Evolutionary conservation across 2,797 vertebrate genomes (phyloP), one percentile per base, ranked within the genome.

Genomic region (Hydrophis major): DNA sequence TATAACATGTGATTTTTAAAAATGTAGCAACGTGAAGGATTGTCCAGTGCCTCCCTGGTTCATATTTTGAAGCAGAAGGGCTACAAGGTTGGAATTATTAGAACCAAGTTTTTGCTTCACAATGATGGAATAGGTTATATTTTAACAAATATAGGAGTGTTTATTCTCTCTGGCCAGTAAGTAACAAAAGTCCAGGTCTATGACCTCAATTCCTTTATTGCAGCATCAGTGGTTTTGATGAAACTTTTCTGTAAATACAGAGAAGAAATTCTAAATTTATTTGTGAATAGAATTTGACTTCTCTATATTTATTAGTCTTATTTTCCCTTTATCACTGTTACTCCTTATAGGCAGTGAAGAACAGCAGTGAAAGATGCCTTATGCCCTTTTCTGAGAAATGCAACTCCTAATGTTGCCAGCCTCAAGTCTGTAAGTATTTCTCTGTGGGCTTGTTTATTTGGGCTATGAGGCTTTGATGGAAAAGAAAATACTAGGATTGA

Each of bases 81-180:
- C 78, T 92, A 86, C 89, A 57, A 1, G 22, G 53, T 66, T 37
- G 66, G 16, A 57, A 50, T 87, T 4, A 37, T 56, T 61, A 32
- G 55, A 87, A 59, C 87, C 59, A 78, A 37, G 53, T 28, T 18
- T 78, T 86, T 57, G 57, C 14, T 90, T 66, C 86, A 60, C 86
- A 90, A 12, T 53, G 25, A 78, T 86, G 25, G 16, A 92, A 55
- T 78, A 14, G 86, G 86, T 89, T 94, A 94, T 86, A 89, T 66
- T 91, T 94, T 92, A 94, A 94, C 93, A 69, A 89, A 92, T 63
- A 37, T 59, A 42, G 47, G 57, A 90, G 37, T 89, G 90, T 92
- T 90, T 94, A 42, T 78, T 95, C 90, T 94, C 91, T 66, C 56
- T 90, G 57, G 90, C 87, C 95, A 27, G 60, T 93, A 92, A 93